Evolutionary conservation across 2,113 vertebrate species (phyloP).

Genomic region (Dunckerocampus dactyliophorus): DNA sequence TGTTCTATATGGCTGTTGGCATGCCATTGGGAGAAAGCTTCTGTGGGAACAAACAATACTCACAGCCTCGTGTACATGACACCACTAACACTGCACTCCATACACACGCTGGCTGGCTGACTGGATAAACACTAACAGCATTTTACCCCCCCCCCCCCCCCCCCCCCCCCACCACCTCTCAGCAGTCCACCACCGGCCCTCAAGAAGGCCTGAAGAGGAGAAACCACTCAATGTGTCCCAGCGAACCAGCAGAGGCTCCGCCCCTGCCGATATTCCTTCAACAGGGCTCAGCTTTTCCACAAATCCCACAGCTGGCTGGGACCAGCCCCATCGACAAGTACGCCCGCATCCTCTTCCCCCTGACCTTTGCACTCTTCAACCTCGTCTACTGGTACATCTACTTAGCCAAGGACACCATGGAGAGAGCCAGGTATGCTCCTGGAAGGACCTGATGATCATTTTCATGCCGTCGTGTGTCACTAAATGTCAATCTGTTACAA

Average conservation of each 20-base stretch:
- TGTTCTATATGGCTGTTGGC: constrained; percentile 25
- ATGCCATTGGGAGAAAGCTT: constrained; percentile 21
- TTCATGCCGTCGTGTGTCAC: too few relatives aligned
- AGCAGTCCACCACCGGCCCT: constrained; percentile 71
- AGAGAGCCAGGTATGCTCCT: constrained; percentile 63
- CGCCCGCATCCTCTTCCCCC: constrained; percentile 85
- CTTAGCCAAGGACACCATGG: constrained; percentile 88
- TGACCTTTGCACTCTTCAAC: constrained; percentile 90
- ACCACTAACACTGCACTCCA: neutral
- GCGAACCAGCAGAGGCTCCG: constrained; percentile 56
- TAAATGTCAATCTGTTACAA: neutral
- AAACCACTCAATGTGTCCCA: constrained; percentile 73
- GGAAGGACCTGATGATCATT: too few relatives aligned
- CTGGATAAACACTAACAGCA: neutral
- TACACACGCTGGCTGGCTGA: too few relatives aligned
- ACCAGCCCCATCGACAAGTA: constrained; percentile 89
- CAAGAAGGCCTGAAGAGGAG: constrained; percentile 82
- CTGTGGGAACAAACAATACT: constrained; percentile 28
- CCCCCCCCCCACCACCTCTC: neutral
- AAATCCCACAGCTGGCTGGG: constrained; percentile 71
- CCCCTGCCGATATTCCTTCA: constrained; percentile 60
- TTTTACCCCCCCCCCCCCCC: neutral
- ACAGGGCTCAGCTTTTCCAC: constrained; percentile 69
- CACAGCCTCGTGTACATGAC: constrained; percentile 13
- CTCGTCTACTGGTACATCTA: constrained; percentile 89